Evolutionary conservation across 2,113 vertebrate genomes (phyloP).

Genomic region (Cichladusa arquata): DNA sequence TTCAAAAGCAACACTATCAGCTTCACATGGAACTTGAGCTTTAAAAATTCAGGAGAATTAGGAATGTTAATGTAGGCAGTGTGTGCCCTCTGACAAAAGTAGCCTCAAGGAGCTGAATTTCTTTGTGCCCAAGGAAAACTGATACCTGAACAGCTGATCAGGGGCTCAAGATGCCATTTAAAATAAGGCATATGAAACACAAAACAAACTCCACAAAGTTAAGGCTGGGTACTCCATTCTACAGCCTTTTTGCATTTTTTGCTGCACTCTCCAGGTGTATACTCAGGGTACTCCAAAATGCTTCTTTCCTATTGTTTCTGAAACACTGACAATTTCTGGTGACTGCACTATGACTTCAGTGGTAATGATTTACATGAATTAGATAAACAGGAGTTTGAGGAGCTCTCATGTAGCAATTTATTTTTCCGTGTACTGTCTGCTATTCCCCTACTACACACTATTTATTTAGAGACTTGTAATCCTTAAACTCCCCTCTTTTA

Average conservation of each 20-base stretch:
- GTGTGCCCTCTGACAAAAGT: neutral
- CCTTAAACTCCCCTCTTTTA: neutral
- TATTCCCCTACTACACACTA: neutral
- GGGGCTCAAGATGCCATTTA: neutral
- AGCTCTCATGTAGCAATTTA: neutral
- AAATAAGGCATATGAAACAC: neutral
- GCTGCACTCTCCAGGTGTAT: neutral
- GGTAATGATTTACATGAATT: neutral
- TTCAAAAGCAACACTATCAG: neutral
- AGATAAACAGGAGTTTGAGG: neutral
- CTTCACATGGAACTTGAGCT: neutral
- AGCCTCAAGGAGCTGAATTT: neutral
- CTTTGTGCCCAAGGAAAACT: neutral
- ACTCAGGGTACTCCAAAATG: neutral
- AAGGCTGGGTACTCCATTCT: neutral
- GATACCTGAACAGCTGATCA: neutral
- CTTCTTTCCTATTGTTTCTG: neutral
- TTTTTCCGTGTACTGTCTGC: neutral
- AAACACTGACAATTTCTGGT: neutral
- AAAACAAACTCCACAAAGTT: neutral
- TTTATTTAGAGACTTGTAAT: neutral
- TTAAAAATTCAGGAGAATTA: constrained; percentile 23
- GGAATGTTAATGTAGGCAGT: neutral
- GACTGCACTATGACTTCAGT: neutral
- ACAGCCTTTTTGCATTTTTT: neutral